These are phyloP conservation scores for Pitta sordida DNA, from an alignment of 2,113 vertebrate genomes.

Conservation along the genomic window DNA sequence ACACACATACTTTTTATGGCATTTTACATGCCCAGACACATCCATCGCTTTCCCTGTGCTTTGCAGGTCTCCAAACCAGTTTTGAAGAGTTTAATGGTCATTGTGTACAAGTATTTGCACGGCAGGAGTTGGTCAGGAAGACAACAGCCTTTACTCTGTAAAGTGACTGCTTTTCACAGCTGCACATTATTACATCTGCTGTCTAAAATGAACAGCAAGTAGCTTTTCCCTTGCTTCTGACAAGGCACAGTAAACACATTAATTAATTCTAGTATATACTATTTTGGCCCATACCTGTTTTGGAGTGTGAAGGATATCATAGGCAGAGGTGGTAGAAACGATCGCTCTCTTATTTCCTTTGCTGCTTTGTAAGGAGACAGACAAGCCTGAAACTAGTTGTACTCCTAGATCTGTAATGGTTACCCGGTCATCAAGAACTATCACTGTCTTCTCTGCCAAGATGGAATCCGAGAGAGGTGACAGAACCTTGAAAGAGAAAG, in stretches of 20 bases:
- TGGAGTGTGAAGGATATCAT: constrained; percentile 81
- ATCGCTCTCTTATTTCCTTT: constrained; percentile 80
- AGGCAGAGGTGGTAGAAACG: constrained; percentile 79
- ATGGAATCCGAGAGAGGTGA: constrained; percentile 95
- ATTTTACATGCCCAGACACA: accelerated
- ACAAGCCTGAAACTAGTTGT: constrained; percentile 86
- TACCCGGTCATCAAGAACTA: constrained; percentile 90
- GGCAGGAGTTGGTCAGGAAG: neutral
- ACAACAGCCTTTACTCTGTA: neutral
- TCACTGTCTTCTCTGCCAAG: constrained; percentile 93
- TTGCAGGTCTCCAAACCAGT: neutral
- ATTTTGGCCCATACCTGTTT: constrained; percentile 77
- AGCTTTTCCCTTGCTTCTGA: neutral
- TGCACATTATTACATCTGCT: accelerated
- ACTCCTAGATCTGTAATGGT: constrained; percentile 89
- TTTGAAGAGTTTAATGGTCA: neutral
- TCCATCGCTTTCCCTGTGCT: neutral
- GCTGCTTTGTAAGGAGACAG: constrained; percentile 81
- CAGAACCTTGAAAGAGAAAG: constrained; percentile 78
- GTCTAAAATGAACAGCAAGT: neutral
- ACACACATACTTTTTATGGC: neutral
- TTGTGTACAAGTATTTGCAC: neutral
- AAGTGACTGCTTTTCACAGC: neutral
- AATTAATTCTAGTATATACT: accelerated
- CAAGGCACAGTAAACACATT: neutral